These are phyloP conservation scores for Bruchidius siliquastri DNA, from an alignment of 2,888 invertebrate species.

Conservation along the genomic window DNA sequence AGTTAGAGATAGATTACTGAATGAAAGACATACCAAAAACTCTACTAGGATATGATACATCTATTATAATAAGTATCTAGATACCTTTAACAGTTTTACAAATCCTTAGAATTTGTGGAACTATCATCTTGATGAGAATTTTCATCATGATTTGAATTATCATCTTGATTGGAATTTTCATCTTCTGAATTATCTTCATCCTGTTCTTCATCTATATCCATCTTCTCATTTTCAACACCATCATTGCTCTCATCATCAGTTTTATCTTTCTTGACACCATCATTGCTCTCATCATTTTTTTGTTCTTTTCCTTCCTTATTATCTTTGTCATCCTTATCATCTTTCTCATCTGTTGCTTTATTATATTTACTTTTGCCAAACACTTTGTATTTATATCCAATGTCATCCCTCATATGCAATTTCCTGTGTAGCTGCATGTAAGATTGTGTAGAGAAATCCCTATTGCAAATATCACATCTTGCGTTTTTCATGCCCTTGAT, in stretches of 20 bases:
- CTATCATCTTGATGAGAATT: constrained; percentile 10
- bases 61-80: not conserved
- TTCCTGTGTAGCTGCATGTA: constrained; percentile 43
- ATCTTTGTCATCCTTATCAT: constrained; percentile 16
- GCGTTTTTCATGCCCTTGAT: constrained; percentile 45
- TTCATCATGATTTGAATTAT: constrained; percentile 12
- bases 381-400: constrained; percentile 40
- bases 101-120: constrained; percentile 12
- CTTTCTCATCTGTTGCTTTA: constrained; percentile 12
- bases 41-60: not conserved
- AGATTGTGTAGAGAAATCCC: constrained; percentile 42
- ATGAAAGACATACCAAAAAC: not conserved
- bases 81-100: not conserved
- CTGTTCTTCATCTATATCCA: constrained; percentile 18
- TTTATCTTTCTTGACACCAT: constrained; percentile 8
- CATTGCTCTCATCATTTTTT: constrained; percentile 8
- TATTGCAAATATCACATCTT: constrained; percentile 43
- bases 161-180: constrained; percentile 16
- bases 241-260: constrained; percentile 5
- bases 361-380: constrained; percentile 36
- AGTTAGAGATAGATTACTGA: not conserved
- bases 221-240: constrained; percentile 4
- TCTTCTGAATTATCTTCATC: constrained; percentile 15
- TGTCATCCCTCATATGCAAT: constrained; percentile 38
- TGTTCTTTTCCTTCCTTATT: constrained; percentile 6